Evolutionary conservation across 2,797 vertebrate species (phyloP).

Genomic region (Hyperoplus lanceolatus): DNA sequence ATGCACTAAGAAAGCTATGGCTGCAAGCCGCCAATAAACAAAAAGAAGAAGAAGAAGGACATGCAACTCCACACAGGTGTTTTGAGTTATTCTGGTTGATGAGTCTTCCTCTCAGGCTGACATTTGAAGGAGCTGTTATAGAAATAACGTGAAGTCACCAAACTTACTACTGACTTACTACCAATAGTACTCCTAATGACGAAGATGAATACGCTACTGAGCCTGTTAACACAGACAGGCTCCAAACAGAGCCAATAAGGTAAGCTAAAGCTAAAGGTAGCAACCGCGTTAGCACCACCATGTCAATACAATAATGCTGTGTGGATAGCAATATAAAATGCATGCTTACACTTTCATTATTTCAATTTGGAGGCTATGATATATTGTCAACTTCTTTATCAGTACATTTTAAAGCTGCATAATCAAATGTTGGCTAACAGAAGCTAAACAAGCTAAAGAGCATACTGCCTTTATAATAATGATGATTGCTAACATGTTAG

Average conservation of each 20-base stretch:
- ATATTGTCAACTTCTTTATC: too few species aligned
- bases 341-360: too few species aligned
- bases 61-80: slow-evolving; percentile 8
- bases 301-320: not conserved
- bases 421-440: too few species aligned
- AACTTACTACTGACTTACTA: not conserved
- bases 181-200: not conserved
- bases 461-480: not conserved
- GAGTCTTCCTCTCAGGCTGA: not conserved
- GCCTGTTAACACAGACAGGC: not conserved
- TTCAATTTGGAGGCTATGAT: too few species aligned
- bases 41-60: too few species aligned
- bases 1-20: too few species aligned
- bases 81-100: slow-evolving; percentile 9
- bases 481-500: not conserved
- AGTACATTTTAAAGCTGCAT: too few species aligned
- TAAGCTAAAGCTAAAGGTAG: not conserved
- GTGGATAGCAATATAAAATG: too few species aligned
- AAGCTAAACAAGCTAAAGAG: too few species aligned
- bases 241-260: too few species aligned
- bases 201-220: not conserved
- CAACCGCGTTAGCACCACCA: not conserved
- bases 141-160: not conserved
- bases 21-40: too few species aligned
- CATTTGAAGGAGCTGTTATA: not conserved